phyloP scores from a whole-genome alignment of 2,797 vertebrate species.

The Manis pentadactyla region DNA sequence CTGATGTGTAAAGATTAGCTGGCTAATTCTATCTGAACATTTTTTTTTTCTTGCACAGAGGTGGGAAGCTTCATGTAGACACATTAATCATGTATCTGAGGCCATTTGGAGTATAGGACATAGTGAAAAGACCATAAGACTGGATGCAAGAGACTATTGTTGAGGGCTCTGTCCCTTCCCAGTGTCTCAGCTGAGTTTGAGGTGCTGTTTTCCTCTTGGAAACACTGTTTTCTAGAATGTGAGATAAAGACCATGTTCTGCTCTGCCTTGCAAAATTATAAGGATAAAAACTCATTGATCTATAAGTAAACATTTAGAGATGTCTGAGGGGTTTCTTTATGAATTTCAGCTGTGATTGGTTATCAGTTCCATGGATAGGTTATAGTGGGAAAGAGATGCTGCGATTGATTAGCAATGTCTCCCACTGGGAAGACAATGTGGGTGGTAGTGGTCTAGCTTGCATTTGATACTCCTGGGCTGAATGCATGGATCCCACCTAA shows the following conservation, averaged over 20 bases:
- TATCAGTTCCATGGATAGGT: not conserved
- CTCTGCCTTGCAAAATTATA: not conserved
- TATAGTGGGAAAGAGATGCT: not conserved
- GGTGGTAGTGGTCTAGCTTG: fast-evolving
- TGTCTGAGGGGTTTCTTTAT: not conserved
- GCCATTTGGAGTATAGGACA: not conserved
- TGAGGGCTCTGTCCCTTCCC: not conserved
- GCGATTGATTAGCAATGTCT: conserved; percentile 2
- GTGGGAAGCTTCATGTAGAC: not conserved
- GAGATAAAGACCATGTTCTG: not conserved
- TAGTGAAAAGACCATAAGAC: not conserved
- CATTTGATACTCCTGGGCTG: not conserved
- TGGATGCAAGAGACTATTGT: not conserved
- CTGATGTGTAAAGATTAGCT: not conserved
- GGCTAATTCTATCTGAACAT: not conserved
- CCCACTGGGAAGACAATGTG: not conserved
- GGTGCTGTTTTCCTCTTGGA: not conserved
- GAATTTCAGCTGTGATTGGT: not conserved
- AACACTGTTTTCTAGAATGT: not conserved
- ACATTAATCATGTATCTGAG: not conserved
- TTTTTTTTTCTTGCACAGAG: not conserved
- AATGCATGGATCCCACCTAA: not conserved
- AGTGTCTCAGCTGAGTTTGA: not conserved
- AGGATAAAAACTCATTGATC: not conserved
- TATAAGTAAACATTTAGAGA: not conserved